phyloP scores from a whole-genome alignment of 2,888 invertebrate species.

The Chrysomela aeneicollis region DNA sequence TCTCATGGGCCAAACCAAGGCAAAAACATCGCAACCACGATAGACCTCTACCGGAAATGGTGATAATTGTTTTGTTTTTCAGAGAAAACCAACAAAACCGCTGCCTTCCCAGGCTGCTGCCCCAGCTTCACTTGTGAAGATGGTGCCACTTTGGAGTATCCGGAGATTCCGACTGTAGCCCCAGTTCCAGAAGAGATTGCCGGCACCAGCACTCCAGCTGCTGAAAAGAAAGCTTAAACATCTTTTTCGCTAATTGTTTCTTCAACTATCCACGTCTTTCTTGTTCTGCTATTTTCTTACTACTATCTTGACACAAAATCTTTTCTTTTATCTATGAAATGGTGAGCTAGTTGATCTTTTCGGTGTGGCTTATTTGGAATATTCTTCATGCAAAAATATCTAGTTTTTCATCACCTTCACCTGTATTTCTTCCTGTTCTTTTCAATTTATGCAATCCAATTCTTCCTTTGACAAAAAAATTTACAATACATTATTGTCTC shows the following conservation, averaged over 20 bases:
- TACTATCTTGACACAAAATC: too few relatives aligned
- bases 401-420: too few relatives aligned
- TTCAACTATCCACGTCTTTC: not conserved
- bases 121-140: slow-evolving; percentile 86
- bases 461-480: too few relatives aligned
- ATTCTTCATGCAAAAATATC: too few relatives aligned
- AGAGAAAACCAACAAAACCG: slow-evolving; percentile 90
- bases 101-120: slow-evolving; percentile 86
- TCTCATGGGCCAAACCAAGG: not conserved
- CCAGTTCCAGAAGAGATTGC: slow-evolving; percentile 56
- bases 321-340: too few relatives aligned
- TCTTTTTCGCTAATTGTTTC: not conserved
- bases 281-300: not conserved
- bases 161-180: slow-evolving; percentile 72
- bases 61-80: slow-evolving; percentile 51
- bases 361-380: too few relatives aligned
- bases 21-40: not conserved
- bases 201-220: slow-evolving; percentile 45
- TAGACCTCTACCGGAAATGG: too few relatives aligned
- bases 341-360: too few relatives aligned
- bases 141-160: slow-evolving; percentile 85
- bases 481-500: not conserved
- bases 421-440: too few relatives aligned
- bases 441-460: too few relatives aligned
- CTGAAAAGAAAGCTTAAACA: slow-evolving; percentile 43